Evolutionary conservation across 2,113 vertebrate species (phyloP).

Genomic region (Azemiops feae): DNA sequence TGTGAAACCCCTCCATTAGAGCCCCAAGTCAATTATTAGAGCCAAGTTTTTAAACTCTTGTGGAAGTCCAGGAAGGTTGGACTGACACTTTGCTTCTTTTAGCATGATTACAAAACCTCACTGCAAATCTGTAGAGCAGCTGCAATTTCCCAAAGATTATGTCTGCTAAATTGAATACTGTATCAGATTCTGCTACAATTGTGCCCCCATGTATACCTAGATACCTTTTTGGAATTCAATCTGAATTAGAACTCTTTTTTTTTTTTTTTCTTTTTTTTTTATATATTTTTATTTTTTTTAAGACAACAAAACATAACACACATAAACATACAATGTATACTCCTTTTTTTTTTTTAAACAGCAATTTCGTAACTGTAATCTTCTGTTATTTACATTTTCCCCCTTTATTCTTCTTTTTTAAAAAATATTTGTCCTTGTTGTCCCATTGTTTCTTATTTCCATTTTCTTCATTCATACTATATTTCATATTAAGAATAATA

Average conservation of each 20-base stretch:
- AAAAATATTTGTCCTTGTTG: no score
- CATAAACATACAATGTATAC: no score
- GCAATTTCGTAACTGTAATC: no score
- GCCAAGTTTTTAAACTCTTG: neutral
- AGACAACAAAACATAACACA: no score
- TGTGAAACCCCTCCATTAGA: neutral
- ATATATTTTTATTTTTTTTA: no score
- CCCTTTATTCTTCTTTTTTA: no score
- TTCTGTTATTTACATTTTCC: no score
- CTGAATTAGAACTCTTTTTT: neutral
- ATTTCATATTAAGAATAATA: no score
- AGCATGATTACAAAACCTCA: neutral
- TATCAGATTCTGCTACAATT: neutral
- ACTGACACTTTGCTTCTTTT: neutral
- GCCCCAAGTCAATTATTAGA: neutral
- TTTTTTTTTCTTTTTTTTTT: no score
- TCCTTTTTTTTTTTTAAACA: no score
- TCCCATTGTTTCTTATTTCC: no score
- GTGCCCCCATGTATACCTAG: neutral
- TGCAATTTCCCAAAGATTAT: neutral
- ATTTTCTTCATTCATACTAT: no score
- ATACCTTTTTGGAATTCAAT: neutral
- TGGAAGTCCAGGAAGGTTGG: neutral
- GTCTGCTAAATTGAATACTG: neutral
- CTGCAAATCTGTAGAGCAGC: neutral